These are phyloP conservation scores for Hydraecia micacea DNA, from an alignment of 2,888 invertebrate genomes.

Conservation along the genomic window DNA sequence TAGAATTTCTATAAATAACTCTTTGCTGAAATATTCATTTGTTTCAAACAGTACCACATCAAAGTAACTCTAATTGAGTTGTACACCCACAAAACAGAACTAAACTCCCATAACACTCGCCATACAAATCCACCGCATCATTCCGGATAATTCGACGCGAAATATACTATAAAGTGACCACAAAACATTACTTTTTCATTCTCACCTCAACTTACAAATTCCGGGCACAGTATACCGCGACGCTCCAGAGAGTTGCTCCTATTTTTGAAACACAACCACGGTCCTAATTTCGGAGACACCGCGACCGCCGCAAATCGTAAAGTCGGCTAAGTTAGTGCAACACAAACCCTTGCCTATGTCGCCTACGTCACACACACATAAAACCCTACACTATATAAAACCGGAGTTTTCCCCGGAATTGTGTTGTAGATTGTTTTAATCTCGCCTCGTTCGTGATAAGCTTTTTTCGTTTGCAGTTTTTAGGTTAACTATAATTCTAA, in stretches of 20 bases:
- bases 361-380: conserved; percentile 40
- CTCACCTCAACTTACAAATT: conserved; percentile 59
- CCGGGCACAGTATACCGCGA: conserved; percentile 46
- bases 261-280: conserved; percentile 67
- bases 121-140: conserved; percentile 20
- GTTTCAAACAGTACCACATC: conserved; percentile 1
- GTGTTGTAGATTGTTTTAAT: conserved; percentile 64
- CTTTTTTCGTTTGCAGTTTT: conserved; percentile 61
- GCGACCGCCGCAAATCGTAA: conserved; percentile 66
- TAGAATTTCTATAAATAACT: not conserved
- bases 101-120: not conserved
- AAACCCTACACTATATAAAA: conserved; percentile 41
- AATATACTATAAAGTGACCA: conserved; percentile 57
- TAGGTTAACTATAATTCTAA: conserved; percentile 64
- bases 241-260: conserved; percentile 48
- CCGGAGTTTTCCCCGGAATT: conserved; percentile 53
- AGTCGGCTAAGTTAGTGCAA: conserved; percentile 65
- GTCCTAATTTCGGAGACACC: conserved; percentile 68
- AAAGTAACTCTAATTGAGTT: not conserved
- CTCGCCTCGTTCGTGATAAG: conserved; percentile 46
- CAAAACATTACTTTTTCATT: conserved; percentile 52
- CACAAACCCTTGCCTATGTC: conserved; percentile 38
- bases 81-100: not conserved
- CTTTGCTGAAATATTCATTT: not conserved
- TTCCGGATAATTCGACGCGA: conserved; percentile 46